Evolutionary conservation across 2,888 invertebrate genomes (phyloP), one percentile per base, ranked within the genome.

Genomic region (Pristionchus fissidentatus): DNA sequence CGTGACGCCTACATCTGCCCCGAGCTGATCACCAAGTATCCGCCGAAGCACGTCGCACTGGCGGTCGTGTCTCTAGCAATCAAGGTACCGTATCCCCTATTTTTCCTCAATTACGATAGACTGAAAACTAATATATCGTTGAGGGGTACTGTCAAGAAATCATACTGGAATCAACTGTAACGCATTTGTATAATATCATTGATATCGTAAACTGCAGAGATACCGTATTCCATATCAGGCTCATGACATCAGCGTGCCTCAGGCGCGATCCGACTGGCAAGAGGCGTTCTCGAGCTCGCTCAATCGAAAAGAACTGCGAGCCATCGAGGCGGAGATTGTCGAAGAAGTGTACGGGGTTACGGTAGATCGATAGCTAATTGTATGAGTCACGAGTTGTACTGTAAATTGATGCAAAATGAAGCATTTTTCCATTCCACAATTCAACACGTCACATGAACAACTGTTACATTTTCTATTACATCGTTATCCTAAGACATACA

Each of bases 1-100:
- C 70, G 83, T 5, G 83, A 83, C 41, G 29, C 55, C n/a, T 83
- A 83, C 83, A 73, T 83, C 55, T 41, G 73, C 22, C 83, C 83
- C 26, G 41, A 49, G 26, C 26, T 83, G 70, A 41, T 83, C 52
- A n/a, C 73, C 13, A 13, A 13, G 0, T 22, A 73, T 38, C 22
- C 70, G 55, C 83, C 70, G 10, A 83, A 83, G 73, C 26, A 38
- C 19, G 5, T 83, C 29, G 83, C 83, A 10, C 38, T 83, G 7
- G 73, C 73, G 8, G 41, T 73, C 10, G 52, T 46, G 7, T 73
- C 70, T 5, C 41, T 83, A n/a, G 73, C 83, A 2, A 35, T 83
- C 13, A 83, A 83, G 73, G 83, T 83, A 55, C 41, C 57, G 57
- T 57, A 77, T 32, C 46, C 26, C 10, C 15, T 66, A 41, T 70